phyloP scores from a whole-genome alignment of 2,113 vertebrate genomes.

The Toxostoma redivivum region DNA sequence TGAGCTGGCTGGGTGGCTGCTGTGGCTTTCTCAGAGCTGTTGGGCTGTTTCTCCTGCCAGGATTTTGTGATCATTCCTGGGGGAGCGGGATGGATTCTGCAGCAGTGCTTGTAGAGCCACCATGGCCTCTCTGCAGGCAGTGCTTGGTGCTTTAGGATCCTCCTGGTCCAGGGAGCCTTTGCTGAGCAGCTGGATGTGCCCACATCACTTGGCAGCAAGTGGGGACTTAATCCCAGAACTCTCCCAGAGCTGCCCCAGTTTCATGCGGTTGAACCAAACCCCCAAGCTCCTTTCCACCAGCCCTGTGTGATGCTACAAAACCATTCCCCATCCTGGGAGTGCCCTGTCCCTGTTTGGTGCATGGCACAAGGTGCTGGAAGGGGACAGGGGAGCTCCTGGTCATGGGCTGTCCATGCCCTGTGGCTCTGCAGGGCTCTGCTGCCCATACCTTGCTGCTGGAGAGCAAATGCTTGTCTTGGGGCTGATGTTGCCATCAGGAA shows the following conservation, averaged over 20 bases:
- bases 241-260: neutral
- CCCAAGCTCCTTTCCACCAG: neutral
- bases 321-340: neutral
- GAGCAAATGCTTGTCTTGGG: neutral
- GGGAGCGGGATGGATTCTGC: neutral
- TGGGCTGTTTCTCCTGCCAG: accelerated
- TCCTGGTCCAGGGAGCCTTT: neutral
- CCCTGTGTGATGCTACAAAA: neutral
- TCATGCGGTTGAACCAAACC: neutral
- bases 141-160: neutral
- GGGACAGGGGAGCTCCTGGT: neutral
- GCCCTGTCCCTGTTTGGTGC: neutral
- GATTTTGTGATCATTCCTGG: neutral
- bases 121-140: neutral
- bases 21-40: accelerated
- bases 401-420: accelerated
- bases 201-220: neutral
- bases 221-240: neutral
- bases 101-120: neutral
- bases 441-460: neutral
- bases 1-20: neutral
- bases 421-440: neutral
- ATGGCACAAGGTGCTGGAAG: accelerated
- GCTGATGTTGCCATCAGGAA: neutral
- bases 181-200: neutral